phyloP scores from a whole-genome alignment of 2,797 vertebrate genomes.

The Austrolebias charrua region DNA sequence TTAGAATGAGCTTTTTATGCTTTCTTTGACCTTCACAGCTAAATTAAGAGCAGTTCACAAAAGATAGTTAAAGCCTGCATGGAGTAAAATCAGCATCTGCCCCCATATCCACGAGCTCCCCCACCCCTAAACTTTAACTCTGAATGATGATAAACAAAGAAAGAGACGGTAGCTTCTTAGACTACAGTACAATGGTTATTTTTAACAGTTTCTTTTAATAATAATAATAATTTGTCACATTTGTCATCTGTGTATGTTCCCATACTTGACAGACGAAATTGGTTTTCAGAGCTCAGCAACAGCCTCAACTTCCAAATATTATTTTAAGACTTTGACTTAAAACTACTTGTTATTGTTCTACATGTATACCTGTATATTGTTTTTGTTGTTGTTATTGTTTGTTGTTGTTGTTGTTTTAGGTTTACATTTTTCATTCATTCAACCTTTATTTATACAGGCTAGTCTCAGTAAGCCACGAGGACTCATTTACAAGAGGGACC shows the following conservation, averaged over 20 bases:
- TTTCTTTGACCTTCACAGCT: constrained; percentile 19
- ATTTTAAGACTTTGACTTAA: too few species aligned
- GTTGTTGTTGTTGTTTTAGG: too few species aligned
- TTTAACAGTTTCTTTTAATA: constrained; percentile 64
- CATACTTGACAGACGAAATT: too few species aligned
- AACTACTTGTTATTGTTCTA: too few species aligned
- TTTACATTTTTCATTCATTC: too few species aligned
- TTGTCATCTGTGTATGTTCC: too few species aligned
- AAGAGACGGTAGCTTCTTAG: constrained; percentile 47
- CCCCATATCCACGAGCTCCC: background rate
- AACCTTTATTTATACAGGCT: too few species aligned
- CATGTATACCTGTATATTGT: too few species aligned
- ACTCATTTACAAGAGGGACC: too few species aligned
- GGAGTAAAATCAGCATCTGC: constrained; percentile 14
- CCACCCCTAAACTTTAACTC: constrained; percentile 12
- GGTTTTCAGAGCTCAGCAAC: constrained; percentile 38
- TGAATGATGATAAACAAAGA: constrained; percentile 57
- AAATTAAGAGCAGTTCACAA: constrained; percentile 8
- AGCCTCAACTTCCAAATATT: constrained; percentile 19
- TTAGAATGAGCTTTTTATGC: constrained; percentile 2
- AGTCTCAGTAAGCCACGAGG: too few species aligned
- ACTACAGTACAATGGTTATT: constrained; percentile 58
- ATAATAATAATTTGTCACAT: too few species aligned
- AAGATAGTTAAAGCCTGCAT: constrained; percentile 13
- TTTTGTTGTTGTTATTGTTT: too few species aligned